Percentiles rank a stretch among this genome's conserved stretches.
Conservation (phyloP, 2,888 invertebrate species). For the Heteromurus nitidus region DNA sequence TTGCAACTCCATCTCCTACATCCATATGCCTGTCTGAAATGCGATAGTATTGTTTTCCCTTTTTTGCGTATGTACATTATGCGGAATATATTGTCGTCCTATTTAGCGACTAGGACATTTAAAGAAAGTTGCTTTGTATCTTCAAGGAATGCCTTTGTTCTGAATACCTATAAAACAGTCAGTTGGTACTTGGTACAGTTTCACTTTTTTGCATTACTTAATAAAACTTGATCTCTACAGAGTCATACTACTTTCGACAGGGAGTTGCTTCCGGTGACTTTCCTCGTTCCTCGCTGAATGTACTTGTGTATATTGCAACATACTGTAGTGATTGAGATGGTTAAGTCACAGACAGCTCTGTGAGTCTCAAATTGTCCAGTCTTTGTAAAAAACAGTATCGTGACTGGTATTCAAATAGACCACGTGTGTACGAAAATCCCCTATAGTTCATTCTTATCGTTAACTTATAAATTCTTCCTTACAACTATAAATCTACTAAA, state of each 20-base stretch:
- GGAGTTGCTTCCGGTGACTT: conserved; percentile 63
- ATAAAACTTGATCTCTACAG: conserved; percentile 36
- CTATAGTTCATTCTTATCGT: no score
- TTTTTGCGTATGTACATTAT: conserved; percentile 62
- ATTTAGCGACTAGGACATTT: conserved; percentile 62
- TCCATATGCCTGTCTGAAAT: conserved; percentile 48
- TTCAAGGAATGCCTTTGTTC: conserved; percentile 67
- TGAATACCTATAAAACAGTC: conserved; percentile 66
- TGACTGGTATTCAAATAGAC: no score
- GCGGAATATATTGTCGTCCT: conserved; percentile 58
- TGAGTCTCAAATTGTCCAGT: conserved; percentile 65
- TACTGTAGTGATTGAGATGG: conserved; percentile 30
- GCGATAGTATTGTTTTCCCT: conserved; percentile 35
- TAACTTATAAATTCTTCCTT: no score
- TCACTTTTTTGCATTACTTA: conserved; percentile 38
- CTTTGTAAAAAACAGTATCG: conserved; percentile 53
- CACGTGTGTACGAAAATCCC: no score
- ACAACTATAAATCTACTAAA: neutral
- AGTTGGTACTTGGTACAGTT: conserved; percentile 60
- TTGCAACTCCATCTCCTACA: conserved; percentile 55
- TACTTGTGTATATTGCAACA: conserved; percentile 10
- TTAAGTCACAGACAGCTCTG: conserved; percentile 66
- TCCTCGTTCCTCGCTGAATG: conserved; percentile 37
- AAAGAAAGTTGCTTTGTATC: conserved; percentile 67
- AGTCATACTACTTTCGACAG: conserved; percentile 40